Base-by-base conservation (phyloP, 2,797 vertebrate species). In the Anabacerthia variegaticeps region DNA sequence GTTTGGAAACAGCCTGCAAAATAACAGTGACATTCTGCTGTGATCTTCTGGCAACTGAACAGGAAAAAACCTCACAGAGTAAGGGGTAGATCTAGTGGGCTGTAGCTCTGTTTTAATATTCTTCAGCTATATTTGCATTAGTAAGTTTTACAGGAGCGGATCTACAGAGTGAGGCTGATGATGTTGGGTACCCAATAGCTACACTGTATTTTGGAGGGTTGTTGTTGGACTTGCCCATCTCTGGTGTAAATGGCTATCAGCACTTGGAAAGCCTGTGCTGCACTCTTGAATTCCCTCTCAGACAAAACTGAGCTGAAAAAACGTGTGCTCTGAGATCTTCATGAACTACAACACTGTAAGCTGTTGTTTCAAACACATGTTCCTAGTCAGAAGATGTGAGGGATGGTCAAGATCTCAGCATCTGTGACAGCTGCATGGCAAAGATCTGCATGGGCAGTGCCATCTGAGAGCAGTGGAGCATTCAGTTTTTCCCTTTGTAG, bases 391-490 rank as follows among this genome's bases (percentile, higher is more conserved):
- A 68, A 55, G n/a, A 27, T 39, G 11, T 23, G 58, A 87, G 28
- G 32, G 8, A 21, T 8, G 7, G 23, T 41, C n/a, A 54, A 68
- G 43, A 49, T 24, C 10, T 61, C 82, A 41, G 17, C 8, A 2
- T 23, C 34, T 36, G 16, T 48, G 48, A 18, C 24, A 82, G 46
- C 52, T 41, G 34, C 9, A 9, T 10, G 14, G 34, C 58, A 59
- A 78, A 72, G 23, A 19, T 32, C 52, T 75, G 28, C 34, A 27
- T 22, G 43, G 32, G 16, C 22, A 51, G 16, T 3, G 10, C 0
- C 0, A 21, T 22, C 39, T 4, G 16, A 69, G 32, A 34, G 10
- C 51, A 13, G 3, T 4, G 2, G 71, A 74, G 11, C 16, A 34
- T 27, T 84, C 1, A 0, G 1, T 26, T 9, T 62, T 76, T 74